phyloP scores from a whole-genome alignment of 1,140 invertebrate species.

The Bombus fervidus region DNA sequence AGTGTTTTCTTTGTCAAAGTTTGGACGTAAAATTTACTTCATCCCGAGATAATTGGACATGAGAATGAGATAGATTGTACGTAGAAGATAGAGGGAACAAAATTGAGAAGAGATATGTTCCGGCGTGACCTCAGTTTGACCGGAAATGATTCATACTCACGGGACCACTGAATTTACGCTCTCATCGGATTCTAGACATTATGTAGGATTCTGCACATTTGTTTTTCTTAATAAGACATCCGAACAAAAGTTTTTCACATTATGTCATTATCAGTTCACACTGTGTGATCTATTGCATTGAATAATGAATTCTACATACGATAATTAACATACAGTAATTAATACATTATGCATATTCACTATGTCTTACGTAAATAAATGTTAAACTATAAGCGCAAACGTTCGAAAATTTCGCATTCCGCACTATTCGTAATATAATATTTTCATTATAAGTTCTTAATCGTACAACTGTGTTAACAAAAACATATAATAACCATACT shows the following conservation, averaged over 20 bases:
- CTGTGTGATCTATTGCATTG: no score
- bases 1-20: constrained; percentile 56
- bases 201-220: constrained; percentile 60
- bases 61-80: background rate
- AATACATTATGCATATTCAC: no score
- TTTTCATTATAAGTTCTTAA: no score
- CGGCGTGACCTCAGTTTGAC: constrained; percentile 47
- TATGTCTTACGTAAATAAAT: no score
- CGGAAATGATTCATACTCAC: constrained; percentile 67
- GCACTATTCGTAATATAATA: no score
- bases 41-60: constrained; percentile 27
- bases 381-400: no score
- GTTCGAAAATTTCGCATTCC: no score
- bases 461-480: no score
- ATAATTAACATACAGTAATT: no score
- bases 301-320: no score
- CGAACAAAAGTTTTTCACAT: background rate
- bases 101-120: constrained; percentile 55
- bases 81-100: background rate
- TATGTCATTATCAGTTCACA: background rate
- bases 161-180: constrained; percentile 58
- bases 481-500: no score
- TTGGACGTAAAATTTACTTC: constrained; percentile 27
- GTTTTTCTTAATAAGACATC: constrained; percentile 64
- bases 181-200: constrained; percentile 54